Conservation (phyloP, 2,797 vertebrate species). For the Acrossocheilus fasciatus region DNA sequence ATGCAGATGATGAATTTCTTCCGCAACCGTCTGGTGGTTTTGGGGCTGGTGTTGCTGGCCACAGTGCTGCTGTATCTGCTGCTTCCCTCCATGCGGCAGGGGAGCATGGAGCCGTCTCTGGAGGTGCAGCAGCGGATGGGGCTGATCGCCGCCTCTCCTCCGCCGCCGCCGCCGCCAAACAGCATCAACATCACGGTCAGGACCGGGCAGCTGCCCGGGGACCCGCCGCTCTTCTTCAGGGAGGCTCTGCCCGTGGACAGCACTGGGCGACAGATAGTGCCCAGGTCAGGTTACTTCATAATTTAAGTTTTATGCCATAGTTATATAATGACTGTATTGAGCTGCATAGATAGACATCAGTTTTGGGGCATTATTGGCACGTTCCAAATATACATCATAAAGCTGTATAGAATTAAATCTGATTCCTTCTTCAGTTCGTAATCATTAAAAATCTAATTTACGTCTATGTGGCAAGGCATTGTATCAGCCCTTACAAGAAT, state of each 20-base stretch:
- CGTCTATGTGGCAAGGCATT: neutral
- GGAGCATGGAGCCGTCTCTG: slow-evolving; percentile 79
- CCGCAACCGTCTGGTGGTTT: slow-evolving; percentile 83
- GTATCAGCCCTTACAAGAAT: neutral
- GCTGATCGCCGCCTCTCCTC: slow-evolving; percentile 68
- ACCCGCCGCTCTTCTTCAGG: slow-evolving; percentile 89
- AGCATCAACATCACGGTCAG: slow-evolving; percentile 79
- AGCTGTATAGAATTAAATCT: neutral
- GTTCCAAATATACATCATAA: neutral
- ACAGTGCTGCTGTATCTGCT: slow-evolving; percentile 87
- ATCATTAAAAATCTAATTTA: neutral
- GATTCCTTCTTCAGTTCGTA: neutral
- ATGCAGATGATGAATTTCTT: slow-evolving; percentile 79
- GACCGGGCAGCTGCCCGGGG: slow-evolving; percentile 81
- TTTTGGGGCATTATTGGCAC: neutral
- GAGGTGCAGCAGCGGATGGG: slow-evolving; percentile 77
- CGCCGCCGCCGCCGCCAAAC: slow-evolving; percentile 52
- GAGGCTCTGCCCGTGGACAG: slow-evolving; percentile 82
- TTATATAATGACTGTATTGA: too few relatives aligned
- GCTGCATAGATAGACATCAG: neutral
- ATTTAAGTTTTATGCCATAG: neutral
- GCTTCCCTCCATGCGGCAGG: slow-evolving; percentile 82
- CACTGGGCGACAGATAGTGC: slow-evolving; percentile 73
- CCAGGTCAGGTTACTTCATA: slow-evolving; percentile 77
- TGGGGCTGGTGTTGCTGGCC: slow-evolving; percentile 85